A percentile compares a stretch with the other conserved stretches of the same genome.
phyloP scores from a whole-genome alignment of 2,797 vertebrate genomes.

The Tragelaphus oryx region DNA sequence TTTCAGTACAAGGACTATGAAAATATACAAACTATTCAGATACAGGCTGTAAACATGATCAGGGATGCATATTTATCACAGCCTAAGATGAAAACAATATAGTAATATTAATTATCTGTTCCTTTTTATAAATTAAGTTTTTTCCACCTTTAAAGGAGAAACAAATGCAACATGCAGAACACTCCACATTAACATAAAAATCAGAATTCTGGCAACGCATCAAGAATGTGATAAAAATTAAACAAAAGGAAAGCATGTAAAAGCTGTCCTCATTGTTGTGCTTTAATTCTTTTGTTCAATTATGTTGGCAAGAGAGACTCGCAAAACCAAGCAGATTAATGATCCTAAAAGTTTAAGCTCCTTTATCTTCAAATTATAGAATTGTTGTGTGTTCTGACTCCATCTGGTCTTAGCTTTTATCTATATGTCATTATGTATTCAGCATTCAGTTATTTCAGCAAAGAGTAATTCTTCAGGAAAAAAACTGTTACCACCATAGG shows the following conservation, averaged over 20 bases:
- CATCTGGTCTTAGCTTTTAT: not conserved
- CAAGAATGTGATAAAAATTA: conserved; percentile 7
- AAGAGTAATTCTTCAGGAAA: not conserved
- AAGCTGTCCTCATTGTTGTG: not conserved
- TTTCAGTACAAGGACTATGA: not conserved
- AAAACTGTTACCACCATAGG: not conserved
- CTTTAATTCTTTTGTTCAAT: conserved; percentile 36
- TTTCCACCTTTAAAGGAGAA: not conserved
- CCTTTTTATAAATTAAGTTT: not conserved
- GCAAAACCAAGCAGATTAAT: not conserved
- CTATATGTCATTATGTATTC: not conserved
- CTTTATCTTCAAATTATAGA: conserved; percentile 5
- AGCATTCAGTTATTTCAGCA: not conserved
- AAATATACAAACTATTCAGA: not conserved
- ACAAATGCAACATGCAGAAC: not conserved
- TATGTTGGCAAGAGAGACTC: not conserved
- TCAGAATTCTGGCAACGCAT: not conserved
- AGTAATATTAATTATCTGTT: not conserved
- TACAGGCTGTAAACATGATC: not conserved
- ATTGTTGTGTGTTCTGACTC: not conserved
- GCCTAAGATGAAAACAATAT: not conserved
- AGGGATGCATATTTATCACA: not conserved
- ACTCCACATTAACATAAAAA: not conserved
- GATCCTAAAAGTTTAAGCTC: conserved; percentile 10
- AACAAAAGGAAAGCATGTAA: conserved; percentile 34